phyloP scores from a whole-genome alignment of 2,797 vertebrate genomes.

The Periophthalmus magnuspinnatus region DNA sequence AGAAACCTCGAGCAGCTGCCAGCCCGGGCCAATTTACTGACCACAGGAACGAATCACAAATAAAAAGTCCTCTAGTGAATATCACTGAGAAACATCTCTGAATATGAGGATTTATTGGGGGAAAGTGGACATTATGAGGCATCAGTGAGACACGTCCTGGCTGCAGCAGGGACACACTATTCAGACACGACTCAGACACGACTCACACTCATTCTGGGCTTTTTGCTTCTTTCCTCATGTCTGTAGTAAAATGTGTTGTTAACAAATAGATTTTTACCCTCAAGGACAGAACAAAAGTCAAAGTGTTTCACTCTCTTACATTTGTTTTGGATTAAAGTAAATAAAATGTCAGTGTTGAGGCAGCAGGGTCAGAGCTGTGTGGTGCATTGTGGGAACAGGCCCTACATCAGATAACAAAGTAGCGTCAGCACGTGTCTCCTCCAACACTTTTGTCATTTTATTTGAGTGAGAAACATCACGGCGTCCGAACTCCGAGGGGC shows the following conservation, averaged over 20 bases:
- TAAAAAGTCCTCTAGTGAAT: constrained; percentile 44
- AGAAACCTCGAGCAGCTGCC: constrained; percentile 53
- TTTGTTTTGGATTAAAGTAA: too few species aligned
- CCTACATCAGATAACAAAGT: constrained; percentile 48
- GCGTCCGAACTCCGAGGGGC: constrained; percentile 39
- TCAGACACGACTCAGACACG: constrained; percentile 47
- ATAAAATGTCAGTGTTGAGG: constrained; percentile 4
- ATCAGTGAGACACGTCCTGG: constrained; percentile 15
- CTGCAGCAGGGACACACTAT: constrained; percentile 42
- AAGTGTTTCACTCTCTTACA: background rate
- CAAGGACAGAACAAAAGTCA: constrained; percentile 55
- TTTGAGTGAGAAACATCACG: constrained; percentile 47
- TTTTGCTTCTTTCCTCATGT: constrained; percentile 36
- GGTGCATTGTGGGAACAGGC: constrained; percentile 47
- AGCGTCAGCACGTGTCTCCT: constrained; percentile 12
- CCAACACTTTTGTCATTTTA: constrained; percentile 15
- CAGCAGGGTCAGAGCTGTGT: constrained; percentile 47
- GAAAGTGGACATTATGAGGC: constrained; percentile 6
- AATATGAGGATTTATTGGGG: constrained; percentile 36
- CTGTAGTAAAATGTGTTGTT: constrained; percentile 64
- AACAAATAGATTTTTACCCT: constrained; percentile 42
- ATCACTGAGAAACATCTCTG: constrained; percentile 30
- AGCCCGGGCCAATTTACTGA: constrained; percentile 47
- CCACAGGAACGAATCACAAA: constrained; percentile 65
- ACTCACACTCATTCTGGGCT: constrained; percentile 54